phyloP scores from a whole-genome alignment of 2,797 vertebrate species.

The Epinephelus coioides region DNA sequence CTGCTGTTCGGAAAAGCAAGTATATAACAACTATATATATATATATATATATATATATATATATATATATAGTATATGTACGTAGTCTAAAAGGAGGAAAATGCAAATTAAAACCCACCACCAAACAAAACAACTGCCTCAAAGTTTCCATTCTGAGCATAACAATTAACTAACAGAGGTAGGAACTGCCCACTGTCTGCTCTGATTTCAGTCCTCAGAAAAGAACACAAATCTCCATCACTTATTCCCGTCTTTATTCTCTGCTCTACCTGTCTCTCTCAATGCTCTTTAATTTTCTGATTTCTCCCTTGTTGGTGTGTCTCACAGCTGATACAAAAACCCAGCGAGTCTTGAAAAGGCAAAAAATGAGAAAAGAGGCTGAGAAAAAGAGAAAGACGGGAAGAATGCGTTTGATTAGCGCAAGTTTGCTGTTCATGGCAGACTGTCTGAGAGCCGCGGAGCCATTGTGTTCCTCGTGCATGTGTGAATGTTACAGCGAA shows the following conservation, averaged over 20 bases:
- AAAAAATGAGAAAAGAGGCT: constrained; percentile 71
- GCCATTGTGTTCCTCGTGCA: constrained; percentile 85
- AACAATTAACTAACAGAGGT: constrained; percentile 20
- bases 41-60: neutral
- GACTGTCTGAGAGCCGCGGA: constrained; percentile 71
- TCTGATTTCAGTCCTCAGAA: constrained; percentile 40
- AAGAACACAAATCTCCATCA: constrained; percentile 36
- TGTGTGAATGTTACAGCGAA: constrained; percentile 75
- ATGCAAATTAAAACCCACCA: neutral
- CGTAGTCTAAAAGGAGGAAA: neutral
- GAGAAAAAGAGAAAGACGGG: constrained; percentile 57
- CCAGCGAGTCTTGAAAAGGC: constrained; percentile 72
- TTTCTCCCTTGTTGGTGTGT: constrained; percentile 85
- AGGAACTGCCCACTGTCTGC: constrained; percentile 7
- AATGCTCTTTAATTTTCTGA: constrained; percentile 87
- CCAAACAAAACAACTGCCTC: neutral
- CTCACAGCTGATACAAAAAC: constrained; percentile 79
- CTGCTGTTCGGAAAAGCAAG: neutral
- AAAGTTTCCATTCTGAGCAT: constrained; percentile 41
- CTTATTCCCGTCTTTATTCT: constrained; percentile 47
- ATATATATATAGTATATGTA: neutral
- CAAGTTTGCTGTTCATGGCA: constrained; percentile 79
- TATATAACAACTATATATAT: neutral
- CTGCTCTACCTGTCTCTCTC: constrained; percentile 77
- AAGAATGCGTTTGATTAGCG: constrained; percentile 90